Conservation (phyloP, 1,140 invertebrate species). For the Lucilia sericata region DNA sequence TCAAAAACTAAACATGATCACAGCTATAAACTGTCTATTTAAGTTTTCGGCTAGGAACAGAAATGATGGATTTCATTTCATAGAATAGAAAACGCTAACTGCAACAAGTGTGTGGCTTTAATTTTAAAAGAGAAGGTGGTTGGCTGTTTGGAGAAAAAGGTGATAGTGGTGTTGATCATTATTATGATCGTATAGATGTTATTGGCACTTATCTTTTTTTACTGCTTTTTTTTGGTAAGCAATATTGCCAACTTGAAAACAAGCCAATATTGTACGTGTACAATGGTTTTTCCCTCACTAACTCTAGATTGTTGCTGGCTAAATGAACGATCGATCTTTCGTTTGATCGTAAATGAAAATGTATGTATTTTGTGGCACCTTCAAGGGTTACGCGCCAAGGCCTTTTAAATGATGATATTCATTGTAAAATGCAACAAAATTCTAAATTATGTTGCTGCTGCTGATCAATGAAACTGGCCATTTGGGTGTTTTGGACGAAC, state of each 20-base stretch:
- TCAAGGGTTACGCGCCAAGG: not conserved
- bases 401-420: conserved; percentile 15
- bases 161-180: conserved; percentile 6
- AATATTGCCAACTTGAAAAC: conserved; percentile 35
- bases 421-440: not conserved
- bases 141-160: not conserved
- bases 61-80: conserved; percentile 28
- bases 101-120: conserved; percentile 22
- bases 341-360: not conserved
- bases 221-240: not conserved
- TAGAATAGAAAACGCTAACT: not conserved
- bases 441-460: not conserved
- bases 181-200: not conserved
- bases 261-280: conserved; percentile 41
- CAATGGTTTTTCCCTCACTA: not conserved
- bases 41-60: not conserved
- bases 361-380: not conserved
- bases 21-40: conserved; percentile 35
- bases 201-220: not conserved
- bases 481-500: not conserved
- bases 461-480: not conserved
- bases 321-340: no score
- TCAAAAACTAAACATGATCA: not conserved
- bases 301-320: no score
- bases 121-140: conserved; percentile 13